Base-by-base conservation (phyloP, 2,797 vertebrate species). In the Rhabdophis nuchalis region DNA sequence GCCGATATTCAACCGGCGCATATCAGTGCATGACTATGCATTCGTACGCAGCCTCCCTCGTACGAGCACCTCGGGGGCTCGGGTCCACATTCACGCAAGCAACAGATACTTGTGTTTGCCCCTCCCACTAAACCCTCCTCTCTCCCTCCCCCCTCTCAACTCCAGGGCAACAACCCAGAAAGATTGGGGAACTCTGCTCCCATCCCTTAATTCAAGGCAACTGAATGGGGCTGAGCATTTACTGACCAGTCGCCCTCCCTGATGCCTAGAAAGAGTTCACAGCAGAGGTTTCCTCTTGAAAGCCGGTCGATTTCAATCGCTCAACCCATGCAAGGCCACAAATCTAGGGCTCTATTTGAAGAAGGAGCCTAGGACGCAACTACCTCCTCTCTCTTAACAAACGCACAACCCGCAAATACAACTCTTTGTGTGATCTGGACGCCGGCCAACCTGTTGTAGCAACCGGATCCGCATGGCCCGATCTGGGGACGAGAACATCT, bases 401-500 rank as follows among this genome's bases (percentile, higher is more conserved):
- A 72, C 16, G 3, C 64, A 36, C 68, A 20, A 20, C 7, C 18
- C 68, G 7, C 68, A 77, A 77, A 5, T 23, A 9, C 18, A 41
- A 41, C 18, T 10, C 11, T 41, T 23, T 41, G 60, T 41, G 60
- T 29, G 20, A 77, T 25, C 23, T 41, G 36, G 0, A 13, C 3
- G 1, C 32, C 5, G 1, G 11, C 41, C 16, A 4, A 98, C 98
- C 98, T 99, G 99, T 94, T 99, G 99, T 2, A 99, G 97, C 86
- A 99, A 97, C 92, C 98, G 98, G 97, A 99, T 99, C 93, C 99
- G 98, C 98, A 99, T 99, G 86, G 98, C 99, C 36, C 99, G 97
- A 96, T 99, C 99, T 0, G 99, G 98, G 77, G 99, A 99, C 1
- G 99, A 99, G 96, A 99, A 99, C 99, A 99, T 99, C 96, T 99